These are phyloP conservation scores for Pseudomyrmex flavicornis DNA, from an alignment of 1,140 invertebrate species.

Conservation along the genomic window DNA sequence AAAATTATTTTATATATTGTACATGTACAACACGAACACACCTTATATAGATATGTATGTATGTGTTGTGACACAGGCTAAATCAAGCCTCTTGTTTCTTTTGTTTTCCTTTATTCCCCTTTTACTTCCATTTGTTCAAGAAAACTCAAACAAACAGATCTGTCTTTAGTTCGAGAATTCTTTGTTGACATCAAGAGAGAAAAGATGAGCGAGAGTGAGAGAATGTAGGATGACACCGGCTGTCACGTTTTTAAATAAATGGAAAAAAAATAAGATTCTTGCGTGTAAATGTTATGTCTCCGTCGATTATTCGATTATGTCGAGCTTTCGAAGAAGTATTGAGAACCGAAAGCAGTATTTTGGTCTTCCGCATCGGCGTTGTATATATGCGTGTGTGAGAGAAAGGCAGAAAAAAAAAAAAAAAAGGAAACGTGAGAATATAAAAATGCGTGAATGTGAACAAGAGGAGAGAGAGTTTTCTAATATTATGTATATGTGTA, in stretches of 20 bases:
- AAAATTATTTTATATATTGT: conserved; percentile 48
- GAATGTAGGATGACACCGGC: neutral
- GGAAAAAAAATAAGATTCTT: conserved; percentile 23
- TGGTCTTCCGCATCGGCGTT: conserved; percentile 71
- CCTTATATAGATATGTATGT: neutral
- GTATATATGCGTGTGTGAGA: conserved; percentile 44
- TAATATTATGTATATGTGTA: conserved; percentile 61
- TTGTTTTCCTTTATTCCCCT: too few species aligned
- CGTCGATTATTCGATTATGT: conserved; percentile 10
- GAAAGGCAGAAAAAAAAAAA: neutral
- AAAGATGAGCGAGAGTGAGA: neutral
- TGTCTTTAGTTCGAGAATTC: conserved; percentile 8
- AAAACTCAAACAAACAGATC: conserved; percentile 20
- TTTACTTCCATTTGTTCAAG: neutral
- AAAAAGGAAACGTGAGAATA: conserved; percentile 12
- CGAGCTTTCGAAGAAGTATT: conserved; percentile 59
- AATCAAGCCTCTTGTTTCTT: conserved; percentile 1
- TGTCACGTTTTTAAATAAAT: neutral
- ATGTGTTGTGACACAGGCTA: neutral
- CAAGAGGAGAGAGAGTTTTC: conserved; percentile 55
- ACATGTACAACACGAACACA: conserved; percentile 23
- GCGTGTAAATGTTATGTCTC: conserved; percentile 6
- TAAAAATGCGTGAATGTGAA: conserved; percentile 13
- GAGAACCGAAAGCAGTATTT: conserved; percentile 71
- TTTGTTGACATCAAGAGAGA: neutral